phyloP scores from a whole-genome alignment of 2,113 vertebrate genomes.

The Pygoscelis antarcticus region DNA sequence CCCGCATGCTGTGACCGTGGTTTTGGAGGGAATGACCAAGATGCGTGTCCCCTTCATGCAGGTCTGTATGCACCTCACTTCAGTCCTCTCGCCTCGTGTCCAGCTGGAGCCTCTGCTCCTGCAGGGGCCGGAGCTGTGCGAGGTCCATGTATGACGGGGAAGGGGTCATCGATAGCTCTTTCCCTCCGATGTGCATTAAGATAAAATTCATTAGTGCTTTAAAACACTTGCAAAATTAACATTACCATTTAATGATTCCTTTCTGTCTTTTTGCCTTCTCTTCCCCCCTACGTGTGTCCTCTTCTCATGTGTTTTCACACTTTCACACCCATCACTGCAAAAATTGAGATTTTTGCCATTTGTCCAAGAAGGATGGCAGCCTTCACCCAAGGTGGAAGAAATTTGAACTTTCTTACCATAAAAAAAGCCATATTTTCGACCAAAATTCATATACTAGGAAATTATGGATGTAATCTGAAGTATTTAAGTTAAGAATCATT shows the following conservation, averaged over 20 bases:
- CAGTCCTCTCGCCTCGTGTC: neutral
- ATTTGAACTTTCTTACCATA: neutral
- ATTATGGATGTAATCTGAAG: neutral
- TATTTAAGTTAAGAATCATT: neutral
- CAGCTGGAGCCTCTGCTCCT: neutral
- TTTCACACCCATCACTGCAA: neutral
- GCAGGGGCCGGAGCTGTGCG: neutral
- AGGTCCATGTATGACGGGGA: neutral
- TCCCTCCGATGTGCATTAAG: neutral
- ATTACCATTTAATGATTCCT: neutral
- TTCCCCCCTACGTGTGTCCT: rapidly evolving
- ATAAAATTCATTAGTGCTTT: neutral
- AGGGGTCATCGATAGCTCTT: neutral
- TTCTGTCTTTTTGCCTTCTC: neutral
- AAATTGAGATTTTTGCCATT: neutral
- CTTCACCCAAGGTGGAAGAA: neutral
- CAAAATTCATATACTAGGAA: neutral
- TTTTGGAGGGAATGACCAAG: conserved; percentile 79
- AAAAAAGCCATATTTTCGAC: neutral
- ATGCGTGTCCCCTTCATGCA: conserved; percentile 57
- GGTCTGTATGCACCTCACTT: conserved; percentile 58
- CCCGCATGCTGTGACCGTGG: conserved; percentile 76
- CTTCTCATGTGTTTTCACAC: neutral
- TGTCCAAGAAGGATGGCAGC: neutral
- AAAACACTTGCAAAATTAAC: neutral